phyloP scores from a whole-genome alignment of 1,140 invertebrate species.

The Planococcus citri region DNA sequence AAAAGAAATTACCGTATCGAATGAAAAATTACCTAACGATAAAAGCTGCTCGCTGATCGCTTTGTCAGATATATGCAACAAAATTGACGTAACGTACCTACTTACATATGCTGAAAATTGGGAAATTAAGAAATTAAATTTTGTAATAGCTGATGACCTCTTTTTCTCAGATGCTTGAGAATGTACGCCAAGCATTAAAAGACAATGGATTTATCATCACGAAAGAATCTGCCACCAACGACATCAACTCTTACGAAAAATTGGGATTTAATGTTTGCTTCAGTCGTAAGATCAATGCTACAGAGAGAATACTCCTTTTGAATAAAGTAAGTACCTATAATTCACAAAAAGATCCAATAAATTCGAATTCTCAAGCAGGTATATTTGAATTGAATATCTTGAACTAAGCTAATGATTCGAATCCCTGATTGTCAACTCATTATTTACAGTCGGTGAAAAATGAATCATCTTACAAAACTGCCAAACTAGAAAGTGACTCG shows the following conservation, averaged over 20 bases:
- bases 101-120: background rate
- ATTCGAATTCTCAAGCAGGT: too few species aligned
- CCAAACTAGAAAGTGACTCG: slow-evolving; percentile 30
- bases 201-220: background rate
- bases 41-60: background rate
- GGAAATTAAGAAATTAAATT: background rate
- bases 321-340: background rate
- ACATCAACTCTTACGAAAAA: background rate
- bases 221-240: background rate
- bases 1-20: background rate
- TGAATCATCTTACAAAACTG: background rate
- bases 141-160: background rate
- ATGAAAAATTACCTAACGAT: background rate
- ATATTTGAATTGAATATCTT: too few species aligned
- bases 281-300: background rate
- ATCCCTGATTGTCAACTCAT: background rate
- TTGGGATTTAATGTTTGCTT: background rate
- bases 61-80: background rate
- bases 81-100: too few species aligned
- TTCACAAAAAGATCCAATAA: background rate
- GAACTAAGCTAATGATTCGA: background rate
- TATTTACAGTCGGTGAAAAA: background rate
- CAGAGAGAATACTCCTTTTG: background rate
- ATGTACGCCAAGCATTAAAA: background rate
- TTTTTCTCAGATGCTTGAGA: background rate